Conservation (phyloP, 2,113 vertebrate genomes). For the Onychostruthus taczanowskii region DNA sequence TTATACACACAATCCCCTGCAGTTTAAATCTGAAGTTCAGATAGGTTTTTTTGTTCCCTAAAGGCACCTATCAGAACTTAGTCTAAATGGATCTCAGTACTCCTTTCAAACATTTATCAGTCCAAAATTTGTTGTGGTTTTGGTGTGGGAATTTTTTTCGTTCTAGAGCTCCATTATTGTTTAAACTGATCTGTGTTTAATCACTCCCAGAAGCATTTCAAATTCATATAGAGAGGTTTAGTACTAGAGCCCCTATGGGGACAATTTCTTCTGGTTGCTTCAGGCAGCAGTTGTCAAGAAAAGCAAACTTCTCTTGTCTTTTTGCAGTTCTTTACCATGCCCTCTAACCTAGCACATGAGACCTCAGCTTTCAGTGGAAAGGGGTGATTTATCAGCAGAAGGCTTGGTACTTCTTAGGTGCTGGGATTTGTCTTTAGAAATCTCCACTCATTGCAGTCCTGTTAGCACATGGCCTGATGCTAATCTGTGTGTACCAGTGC, state of each 20-base stretch:
- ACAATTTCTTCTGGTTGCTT: slow-evolving; percentile 54
- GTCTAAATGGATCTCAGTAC: not conserved
- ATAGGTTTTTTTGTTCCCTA: not conserved
- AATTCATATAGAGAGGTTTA: slow-evolving; percentile 53
- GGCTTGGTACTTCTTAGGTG: not conserved
- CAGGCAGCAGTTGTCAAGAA: slow-evolving; percentile 50
- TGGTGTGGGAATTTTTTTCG: not conserved
- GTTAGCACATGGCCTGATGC: not conserved
- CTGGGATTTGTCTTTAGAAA: not conserved
- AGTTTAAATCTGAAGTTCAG: slow-evolving; percentile 40
- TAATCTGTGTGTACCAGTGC: not conserved
- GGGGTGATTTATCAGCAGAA: not conserved
- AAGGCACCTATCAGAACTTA: slow-evolving; percentile 9
- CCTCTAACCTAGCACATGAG: not conserved
- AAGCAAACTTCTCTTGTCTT: slow-evolving; percentile 54
- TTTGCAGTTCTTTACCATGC: not conserved
- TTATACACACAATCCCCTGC: slow-evolving; percentile 44
- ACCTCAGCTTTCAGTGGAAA: not conserved
- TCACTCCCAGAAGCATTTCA: slow-evolving; percentile 44
- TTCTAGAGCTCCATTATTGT: slow-evolving; percentile 6
- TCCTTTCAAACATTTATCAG: not conserved
- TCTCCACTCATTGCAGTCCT: not conserved
- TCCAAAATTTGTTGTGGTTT: not conserved
- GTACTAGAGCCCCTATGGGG: slow-evolving; percentile 18
- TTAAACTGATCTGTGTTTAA: slow-evolving; percentile 51